Evolutionary conservation across 2,113 vertebrate species (phyloP).

Genomic region (Mesembrinibis cayennensis): DNA sequence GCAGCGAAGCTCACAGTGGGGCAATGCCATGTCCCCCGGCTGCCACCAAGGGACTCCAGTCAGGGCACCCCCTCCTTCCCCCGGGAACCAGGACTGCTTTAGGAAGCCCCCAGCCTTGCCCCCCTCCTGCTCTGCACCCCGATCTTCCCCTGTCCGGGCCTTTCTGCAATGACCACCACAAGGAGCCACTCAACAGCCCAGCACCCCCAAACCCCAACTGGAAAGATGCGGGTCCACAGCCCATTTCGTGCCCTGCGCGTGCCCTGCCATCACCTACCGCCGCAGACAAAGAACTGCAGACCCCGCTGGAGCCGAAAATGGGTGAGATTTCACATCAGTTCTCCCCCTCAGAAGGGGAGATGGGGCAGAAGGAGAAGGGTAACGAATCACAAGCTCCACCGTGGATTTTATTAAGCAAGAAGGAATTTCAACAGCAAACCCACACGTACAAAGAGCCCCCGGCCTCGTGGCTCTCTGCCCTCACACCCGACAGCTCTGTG

Average conservation of each 20-base stretch:
- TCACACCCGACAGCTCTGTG: neutral
- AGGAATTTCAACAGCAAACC: neutral
- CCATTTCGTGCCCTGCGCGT: fast-evolving
- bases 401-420: slow-evolving; percentile 24
- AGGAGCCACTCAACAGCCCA: neutral
- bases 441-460: neutral
- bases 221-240: neutral
- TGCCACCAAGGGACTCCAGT: neutral
- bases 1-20: neutral
- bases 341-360: neutral
- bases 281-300: neutral
- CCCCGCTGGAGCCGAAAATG: neutral
- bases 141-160: fast-evolving
- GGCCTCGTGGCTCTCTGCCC: neutral
- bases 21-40: neutral
- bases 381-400: neutral
- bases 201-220: neutral
- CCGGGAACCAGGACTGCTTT: neutral
- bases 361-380: neutral
- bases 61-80: neutral
- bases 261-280: neutral
- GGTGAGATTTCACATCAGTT: neutral
- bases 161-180: neutral
- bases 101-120: neutral
- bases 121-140: fast-evolving